phyloP scores from a whole-genome alignment of 2,888 invertebrate genomes.

The Podotricha telesiphe region DNA sequence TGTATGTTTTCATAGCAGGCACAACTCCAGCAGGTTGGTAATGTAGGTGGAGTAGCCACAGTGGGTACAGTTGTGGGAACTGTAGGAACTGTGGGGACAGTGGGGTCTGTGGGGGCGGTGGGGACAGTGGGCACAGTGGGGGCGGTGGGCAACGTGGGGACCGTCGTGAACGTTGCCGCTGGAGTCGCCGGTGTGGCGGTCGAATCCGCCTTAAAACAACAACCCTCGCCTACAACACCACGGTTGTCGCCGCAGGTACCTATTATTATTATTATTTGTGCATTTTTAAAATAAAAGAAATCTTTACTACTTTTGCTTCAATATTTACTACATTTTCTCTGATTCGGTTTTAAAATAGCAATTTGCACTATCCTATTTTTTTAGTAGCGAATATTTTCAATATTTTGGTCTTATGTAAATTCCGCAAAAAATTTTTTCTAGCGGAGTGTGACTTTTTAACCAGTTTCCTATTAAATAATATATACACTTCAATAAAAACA shows the following conservation, averaged over 20 bases:
- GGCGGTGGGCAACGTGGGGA: constrained; percentile 52
- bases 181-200: constrained; percentile 43
- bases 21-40: constrained; percentile 84
- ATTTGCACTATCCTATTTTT: too few species aligned
- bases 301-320: too few species aligned
- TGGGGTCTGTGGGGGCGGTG: constrained; percentile 51
- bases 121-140: constrained; percentile 50
- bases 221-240: constrained; percentile 74
- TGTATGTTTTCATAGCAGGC: constrained; percentile 82
- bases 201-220: constrained; percentile 73
- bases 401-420: too few species aligned
- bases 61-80: constrained; percentile 53
- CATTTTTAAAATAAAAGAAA: too few species aligned
- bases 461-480: too few species aligned
- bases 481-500: too few species aligned
- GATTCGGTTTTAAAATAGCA: too few species aligned
- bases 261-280: too few species aligned
- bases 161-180: constrained; percentile 48
- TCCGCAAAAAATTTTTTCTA: too few species aligned
- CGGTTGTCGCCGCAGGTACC: constrained; percentile 73
- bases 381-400: too few species aligned
- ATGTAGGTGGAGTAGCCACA: constrained; percentile 55
- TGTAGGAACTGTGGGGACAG: constrained; percentile 49
- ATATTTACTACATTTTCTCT: too few species aligned
- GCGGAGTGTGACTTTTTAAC: too few species aligned